Percentiles rank a stretch among this genome's conserved stretches.
Evolutionary conservation across 1,140 invertebrate species (phyloP).

Genomic region (Arion vulgaris): DNA sequence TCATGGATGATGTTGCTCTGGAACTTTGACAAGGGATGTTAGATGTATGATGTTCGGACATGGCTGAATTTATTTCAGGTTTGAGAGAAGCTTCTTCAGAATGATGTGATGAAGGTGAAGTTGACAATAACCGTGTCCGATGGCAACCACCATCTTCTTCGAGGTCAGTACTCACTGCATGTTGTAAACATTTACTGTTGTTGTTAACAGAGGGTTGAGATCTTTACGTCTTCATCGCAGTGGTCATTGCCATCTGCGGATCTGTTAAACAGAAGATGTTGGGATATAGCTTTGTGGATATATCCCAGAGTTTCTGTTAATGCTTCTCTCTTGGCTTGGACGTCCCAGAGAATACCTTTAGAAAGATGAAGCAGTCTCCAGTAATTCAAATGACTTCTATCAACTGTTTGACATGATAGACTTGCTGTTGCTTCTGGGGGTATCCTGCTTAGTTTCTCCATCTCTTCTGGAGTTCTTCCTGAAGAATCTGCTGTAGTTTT

Average conservation of each 20-base stretch:
- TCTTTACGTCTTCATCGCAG: neutral
- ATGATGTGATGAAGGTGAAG: constrained; percentile 6
- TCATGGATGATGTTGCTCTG: neutral
- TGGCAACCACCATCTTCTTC: constrained; percentile 14
- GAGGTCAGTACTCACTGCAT: neutral
- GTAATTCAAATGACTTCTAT: constrained; percentile 1
- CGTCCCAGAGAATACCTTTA: constrained; percentile 62
- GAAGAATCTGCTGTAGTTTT: neutral
- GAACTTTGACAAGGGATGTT: neutral
- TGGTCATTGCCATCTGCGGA: constrained; percentile 31
- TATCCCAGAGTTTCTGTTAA: constrained; percentile 66
- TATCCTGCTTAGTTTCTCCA: too few species aligned
- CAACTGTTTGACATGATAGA: neutral
- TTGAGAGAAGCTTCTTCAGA: neutral
- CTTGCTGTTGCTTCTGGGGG: neutral
- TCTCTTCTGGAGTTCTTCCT: neutral
- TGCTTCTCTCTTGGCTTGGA: constrained; percentile 63
- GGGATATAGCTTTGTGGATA: constrained; percentile 65
- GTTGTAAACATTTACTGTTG: neutral
- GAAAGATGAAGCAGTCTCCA: constrained; percentile 52
- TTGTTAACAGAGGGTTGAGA: neutral
- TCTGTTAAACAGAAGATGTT: constrained; percentile 59
- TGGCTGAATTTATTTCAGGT: neutral
- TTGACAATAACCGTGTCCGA: constrained; percentile 3
- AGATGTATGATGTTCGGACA: neutral